Conservation (phyloP, 2,888 invertebrate genomes). For the Nasonovia ribisnigri region DNA sequence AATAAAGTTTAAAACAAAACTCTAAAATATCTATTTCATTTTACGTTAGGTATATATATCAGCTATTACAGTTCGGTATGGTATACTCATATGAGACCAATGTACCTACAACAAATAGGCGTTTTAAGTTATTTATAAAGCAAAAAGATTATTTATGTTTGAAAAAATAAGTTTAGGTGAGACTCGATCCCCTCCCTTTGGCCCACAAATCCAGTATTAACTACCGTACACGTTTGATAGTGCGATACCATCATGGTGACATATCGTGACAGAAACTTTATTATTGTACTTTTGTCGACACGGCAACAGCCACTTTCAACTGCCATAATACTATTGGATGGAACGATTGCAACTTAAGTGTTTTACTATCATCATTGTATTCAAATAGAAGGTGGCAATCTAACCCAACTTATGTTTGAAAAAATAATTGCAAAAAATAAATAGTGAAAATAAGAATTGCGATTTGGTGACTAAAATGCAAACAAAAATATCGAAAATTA, state of each 20-base stretch:
- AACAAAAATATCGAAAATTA: too few relatives aligned
- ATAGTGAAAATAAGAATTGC: too few relatives aligned
- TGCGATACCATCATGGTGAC: background rate
- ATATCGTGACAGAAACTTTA: background rate
- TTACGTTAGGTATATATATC: background rate
- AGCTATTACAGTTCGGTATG: background rate
- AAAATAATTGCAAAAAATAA: background rate
- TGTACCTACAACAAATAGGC: background rate
- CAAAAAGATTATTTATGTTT: background rate
- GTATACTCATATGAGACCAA: background rate
- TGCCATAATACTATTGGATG: background rate
- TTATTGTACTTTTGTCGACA: background rate
- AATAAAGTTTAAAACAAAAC: background rate
- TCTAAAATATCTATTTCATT: background rate
- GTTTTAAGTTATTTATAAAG: background rate
- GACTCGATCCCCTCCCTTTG: background rate
- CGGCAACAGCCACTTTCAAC: background rate
- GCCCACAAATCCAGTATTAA: background rate
- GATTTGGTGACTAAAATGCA: too few relatives aligned
- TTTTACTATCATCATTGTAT: background rate
- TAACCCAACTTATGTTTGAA: too few relatives aligned
- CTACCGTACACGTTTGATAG: background rate
- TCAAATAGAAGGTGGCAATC: too few relatives aligned
- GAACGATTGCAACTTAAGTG: background rate
- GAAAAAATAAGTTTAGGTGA: background rate